Percentiles rank a stretch among this genome's conserved stretches.
Evolutionary conservation across 2,113 vertebrate genomes (phyloP).

Genomic region (Datnioides undecimradiatus): DNA sequence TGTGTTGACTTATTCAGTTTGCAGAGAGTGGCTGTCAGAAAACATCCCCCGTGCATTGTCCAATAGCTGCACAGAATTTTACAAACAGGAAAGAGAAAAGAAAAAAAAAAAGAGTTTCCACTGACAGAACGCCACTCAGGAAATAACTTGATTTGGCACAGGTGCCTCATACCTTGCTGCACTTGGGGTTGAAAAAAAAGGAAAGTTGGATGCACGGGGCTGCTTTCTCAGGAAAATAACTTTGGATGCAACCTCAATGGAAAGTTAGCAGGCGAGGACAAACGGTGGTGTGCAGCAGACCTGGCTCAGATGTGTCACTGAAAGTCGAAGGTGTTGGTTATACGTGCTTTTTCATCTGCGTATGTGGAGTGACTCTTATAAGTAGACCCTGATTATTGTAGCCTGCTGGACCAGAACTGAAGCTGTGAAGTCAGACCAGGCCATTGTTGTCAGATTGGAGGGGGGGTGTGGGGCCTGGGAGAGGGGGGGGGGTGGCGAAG

Average conservation of each 20-base stretch:
- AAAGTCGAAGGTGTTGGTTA: conserved; percentile 8
- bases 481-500: background rate
- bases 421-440: conserved; percentile 45
- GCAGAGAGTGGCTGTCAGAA: background rate
- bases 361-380: conserved; percentile 7
- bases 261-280: background rate
- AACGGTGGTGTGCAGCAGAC: background rate
- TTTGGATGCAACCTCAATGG: background rate
- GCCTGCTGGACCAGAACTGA: conserved; percentile 23
- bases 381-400: conserved; percentile 27
- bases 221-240: conserved; percentile 1
- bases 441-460: conserved; percentile 45
- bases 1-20: background rate
- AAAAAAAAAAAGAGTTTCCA: conserved; percentile 58
- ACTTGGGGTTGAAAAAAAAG: conserved; percentile 7
- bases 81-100: background rate
- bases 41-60: background rate
- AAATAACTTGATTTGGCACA: conserved; percentile 26
- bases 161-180: conserved; percentile 6
- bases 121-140: conserved; percentile 21
- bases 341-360: background rate
- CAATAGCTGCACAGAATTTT: background rate
- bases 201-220: background rate
- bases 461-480: too few species aligned
- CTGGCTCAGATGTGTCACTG: conserved; percentile 5